Evolutionary conservation across 2,888 invertebrate species (phyloP).

Genomic region (Drosophila conformis): DNA sequence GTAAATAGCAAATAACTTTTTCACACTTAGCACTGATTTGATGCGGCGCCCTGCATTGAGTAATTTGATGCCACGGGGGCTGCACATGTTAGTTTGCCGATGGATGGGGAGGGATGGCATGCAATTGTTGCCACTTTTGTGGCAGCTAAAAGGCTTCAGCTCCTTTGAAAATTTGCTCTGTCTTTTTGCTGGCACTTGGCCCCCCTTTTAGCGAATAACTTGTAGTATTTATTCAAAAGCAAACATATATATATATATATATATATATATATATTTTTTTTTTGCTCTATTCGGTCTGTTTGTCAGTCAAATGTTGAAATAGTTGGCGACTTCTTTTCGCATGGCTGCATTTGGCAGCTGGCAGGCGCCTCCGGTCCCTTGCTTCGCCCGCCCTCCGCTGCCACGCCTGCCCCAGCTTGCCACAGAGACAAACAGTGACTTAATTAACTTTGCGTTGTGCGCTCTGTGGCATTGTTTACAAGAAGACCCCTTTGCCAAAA

Average conservation of each 20-base stretch:
- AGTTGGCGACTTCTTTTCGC: slow-evolving; percentile 19
- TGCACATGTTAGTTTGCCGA: neutral
- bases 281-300: slow-evolving; percentile 4
- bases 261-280: slow-evolving; percentile 4
- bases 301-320: slow-evolving; percentile 23
- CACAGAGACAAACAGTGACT: slow-evolving; percentile 33
- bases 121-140: slow-evolving; percentile 32
- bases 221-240: slow-evolving; percentile 38
- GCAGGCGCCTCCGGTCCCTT: slow-evolving; percentile 17
- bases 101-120: neutral
- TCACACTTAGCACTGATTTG: slow-evolving; percentile 63
- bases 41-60: slow-evolving; percentile 49
- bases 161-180: slow-evolving; percentile 6
- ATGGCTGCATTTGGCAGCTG: slow-evolving; percentile 50
- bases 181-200: slow-evolving; percentile 24
- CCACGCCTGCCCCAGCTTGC: neutral
- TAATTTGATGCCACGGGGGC: slow-evolving; percentile 32
- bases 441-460: slow-evolving; percentile 68
- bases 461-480: slow-evolving; percentile 55
- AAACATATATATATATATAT: neutral
- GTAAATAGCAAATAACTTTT: slow-evolving; percentile 59
- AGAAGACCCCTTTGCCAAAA: slow-evolving; percentile 42
- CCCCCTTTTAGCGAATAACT: slow-evolving; percentile 1
- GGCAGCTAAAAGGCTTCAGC: slow-evolving; percentile 18
- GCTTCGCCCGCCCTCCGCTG: neutral